phyloP scores from a whole-genome alignment of 2,113 vertebrate genomes.

The Monopterus albus region DNA sequence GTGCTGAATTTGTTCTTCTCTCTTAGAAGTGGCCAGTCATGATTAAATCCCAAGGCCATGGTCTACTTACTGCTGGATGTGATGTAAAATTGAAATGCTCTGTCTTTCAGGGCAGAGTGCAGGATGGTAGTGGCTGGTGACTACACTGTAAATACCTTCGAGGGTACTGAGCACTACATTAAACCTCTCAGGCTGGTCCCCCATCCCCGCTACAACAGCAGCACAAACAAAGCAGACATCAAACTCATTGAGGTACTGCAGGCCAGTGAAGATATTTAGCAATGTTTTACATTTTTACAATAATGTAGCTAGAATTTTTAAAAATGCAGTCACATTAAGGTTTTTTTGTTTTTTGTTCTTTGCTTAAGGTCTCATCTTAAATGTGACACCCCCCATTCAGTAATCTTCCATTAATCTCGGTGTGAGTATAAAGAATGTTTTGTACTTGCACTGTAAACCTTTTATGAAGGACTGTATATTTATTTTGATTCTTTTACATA shows the following conservation, averaged over 20 bases:
- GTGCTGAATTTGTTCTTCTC: not conserved
- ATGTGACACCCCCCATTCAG: not conserved
- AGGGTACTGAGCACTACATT: slow-evolving; percentile 83
- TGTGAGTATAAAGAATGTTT: too few relatives aligned
- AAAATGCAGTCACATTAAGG: too few relatives aligned
- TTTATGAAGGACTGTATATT: not conserved
- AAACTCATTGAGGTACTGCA: slow-evolving; percentile 85
- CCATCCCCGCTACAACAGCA: slow-evolving; percentile 81
- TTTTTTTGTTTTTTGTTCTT: too few relatives aligned
- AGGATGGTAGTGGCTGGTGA: slow-evolving; percentile 84
- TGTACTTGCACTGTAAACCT: too few relatives aligned
- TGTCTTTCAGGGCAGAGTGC: slow-evolving; percentile 70
- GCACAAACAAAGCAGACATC: slow-evolving; percentile 83
- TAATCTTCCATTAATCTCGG: not conserved
- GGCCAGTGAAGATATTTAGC: not conserved
- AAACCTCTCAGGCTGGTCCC: slow-evolving; percentile 74
- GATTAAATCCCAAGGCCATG: not conserved
- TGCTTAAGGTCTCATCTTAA: too few relatives aligned
- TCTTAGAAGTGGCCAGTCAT: not conserved
- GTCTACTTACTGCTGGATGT: not conserved
- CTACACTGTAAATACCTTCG: slow-evolving; percentile 72
- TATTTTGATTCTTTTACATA: not conserved
- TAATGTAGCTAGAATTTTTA: too few relatives aligned
- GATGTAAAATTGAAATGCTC: not conserved
- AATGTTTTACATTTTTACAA: not conserved